A percentile compares a stretch with the other conserved stretches of the same genome.
phyloP scores from a whole-genome alignment of 2,888 invertebrate species.

The Koerneria pararmatus region DNA sequence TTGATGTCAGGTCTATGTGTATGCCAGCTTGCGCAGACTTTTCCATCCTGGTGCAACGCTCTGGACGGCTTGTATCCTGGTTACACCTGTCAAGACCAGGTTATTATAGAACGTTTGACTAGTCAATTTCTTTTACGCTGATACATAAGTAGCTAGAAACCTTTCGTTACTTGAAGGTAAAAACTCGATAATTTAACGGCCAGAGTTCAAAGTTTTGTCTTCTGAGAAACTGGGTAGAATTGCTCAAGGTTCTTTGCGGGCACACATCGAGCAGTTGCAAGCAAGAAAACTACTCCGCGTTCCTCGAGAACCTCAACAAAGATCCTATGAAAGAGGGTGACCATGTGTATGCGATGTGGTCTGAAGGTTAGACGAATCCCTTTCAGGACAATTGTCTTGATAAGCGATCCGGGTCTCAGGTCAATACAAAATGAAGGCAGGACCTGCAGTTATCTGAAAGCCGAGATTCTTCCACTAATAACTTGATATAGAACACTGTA shows the following conservation, averaged over 20 bases:
- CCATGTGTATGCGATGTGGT: constrained; percentile 58
- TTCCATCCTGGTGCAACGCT: constrained; percentile 58
- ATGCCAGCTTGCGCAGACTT: constrained; percentile 57
- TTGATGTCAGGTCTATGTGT: constrained; percentile 43
- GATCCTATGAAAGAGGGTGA: constrained; percentile 50
- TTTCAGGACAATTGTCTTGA: too few relatives aligned
- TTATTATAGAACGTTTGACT: constrained; percentile 23
- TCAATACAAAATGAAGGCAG: constrained; percentile 13
- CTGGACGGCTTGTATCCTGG: constrained; percentile 54
- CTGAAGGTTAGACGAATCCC: constrained; percentile 41
- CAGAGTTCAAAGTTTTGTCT: not conserved
- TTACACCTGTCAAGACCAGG: constrained; percentile 52
- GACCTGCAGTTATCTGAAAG: too few relatives aligned
- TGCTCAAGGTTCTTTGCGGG: constrained; percentile 50
- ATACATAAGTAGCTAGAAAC: not conserved
- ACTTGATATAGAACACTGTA: too few relatives aligned
- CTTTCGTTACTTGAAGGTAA: too few relatives aligned
- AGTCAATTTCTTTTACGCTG: not conserved
- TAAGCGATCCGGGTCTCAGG: too few relatives aligned
- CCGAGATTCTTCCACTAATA: too few relatives aligned
- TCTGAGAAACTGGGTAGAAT: not conserved
- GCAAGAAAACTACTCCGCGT: constrained; percentile 55
- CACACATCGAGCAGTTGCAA: constrained; percentile 54
- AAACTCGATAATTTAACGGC: too few relatives aligned
- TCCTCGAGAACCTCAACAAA: constrained; percentile 55